Conservation (phyloP, 35 echinoderm and acorn worm genomes). For the Eucidaris tribuloides region DNA sequence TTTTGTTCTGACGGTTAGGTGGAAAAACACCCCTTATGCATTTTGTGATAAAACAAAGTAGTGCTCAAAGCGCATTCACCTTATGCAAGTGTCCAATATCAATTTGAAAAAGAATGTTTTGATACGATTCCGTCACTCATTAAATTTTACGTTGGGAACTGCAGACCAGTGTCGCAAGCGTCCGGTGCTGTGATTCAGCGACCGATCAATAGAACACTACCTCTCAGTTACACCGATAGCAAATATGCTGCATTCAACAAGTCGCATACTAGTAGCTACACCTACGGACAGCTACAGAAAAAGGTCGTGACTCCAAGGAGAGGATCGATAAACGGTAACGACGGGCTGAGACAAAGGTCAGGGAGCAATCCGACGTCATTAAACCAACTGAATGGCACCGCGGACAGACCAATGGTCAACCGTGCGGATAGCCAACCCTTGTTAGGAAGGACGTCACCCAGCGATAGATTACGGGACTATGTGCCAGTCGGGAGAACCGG, state of each 20-base stretch:
- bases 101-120: slow-evolving; percentile 95
- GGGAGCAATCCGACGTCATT: slow-evolving; percentile 76
- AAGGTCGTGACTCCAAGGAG: no score
- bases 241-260: slow-evolving; percentile 66
- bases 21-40: slow-evolving; percentile 68
- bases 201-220: slow-evolving; percentile 83
- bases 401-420: not conserved
- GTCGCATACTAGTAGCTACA: slow-evolving; percentile 29
- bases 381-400: not conserved
- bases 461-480: slow-evolving; percentile 22
- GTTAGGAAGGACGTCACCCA: not conserved
- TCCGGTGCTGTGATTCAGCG: slow-evolving; percentile 74
- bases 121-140: slow-evolving; percentile 79
- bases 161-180: slow-evolving; percentile 59
- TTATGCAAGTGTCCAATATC: slow-evolving; percentile 81
- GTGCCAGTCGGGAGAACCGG: slow-evolving; percentile 52
- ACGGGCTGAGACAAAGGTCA: slow-evolving; percentile 43
- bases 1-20: slow-evolving; percentile 84
- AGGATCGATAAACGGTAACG: slow-evolving; percentile 11
- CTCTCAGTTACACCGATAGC: slow-evolving; percentile 86
- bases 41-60: slow-evolving; percentile 86
- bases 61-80: slow-evolving; percentile 55
- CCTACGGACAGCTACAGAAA: slow-evolving; percentile 40
- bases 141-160: slow-evolving; percentile 74
- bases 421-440: slow-evolving; percentile 51